Base-by-base conservation (phyloP, 2,888 invertebrate species). In the Andricus curvator region DNA sequence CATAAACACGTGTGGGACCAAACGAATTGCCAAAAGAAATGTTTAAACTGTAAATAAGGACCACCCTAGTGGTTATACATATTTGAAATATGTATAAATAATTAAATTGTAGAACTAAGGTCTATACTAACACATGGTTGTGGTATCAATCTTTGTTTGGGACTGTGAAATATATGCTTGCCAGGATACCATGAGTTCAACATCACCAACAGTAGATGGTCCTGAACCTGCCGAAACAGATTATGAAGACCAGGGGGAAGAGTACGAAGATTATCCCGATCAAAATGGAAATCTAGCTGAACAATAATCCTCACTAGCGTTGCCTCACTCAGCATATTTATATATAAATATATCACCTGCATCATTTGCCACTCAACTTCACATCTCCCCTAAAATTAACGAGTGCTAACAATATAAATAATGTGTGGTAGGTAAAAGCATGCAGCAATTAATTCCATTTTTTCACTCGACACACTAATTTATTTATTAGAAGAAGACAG, bases 241-340 rank as follows among this genome's bases (percentile, higher is more conserved):
- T 85, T 94, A 94, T 84, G 95, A 95, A 85, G 94, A 94, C 84
- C 93, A 87, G 91, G 95, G 89, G 91, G 94, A 93, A 78, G 94
- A 94, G 60, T 94, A 95, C 87, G 95, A 95, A 83, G 95, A 94
- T 62, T 88, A 95, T 93, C 93, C 95, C 68, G 95, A 95, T 81
- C 89, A 89, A 79, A 91, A 88, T 84, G 92, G 90, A 86, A 92
- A 92, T 86, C 88, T 90, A 87, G 91, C 92, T 80, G 92, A 92
- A 87, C 90, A 92, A 91, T 91, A 91, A 90, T 86, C 84, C 85
- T 85, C 86, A 83, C 87, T 86, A 85, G 86, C 88, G 86, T 86
- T 87, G 88, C 87, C 86, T 86, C 87, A 87, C 86, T 88, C 88
- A 37, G 37, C 37, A 37, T 37, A 37, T 88, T 85, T 87, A 87